A percentile compares a stretch with the other conserved stretches of the same genome.
Conservation (phyloP, 2,113 vertebrate species). For the Mus pahari region DNA sequence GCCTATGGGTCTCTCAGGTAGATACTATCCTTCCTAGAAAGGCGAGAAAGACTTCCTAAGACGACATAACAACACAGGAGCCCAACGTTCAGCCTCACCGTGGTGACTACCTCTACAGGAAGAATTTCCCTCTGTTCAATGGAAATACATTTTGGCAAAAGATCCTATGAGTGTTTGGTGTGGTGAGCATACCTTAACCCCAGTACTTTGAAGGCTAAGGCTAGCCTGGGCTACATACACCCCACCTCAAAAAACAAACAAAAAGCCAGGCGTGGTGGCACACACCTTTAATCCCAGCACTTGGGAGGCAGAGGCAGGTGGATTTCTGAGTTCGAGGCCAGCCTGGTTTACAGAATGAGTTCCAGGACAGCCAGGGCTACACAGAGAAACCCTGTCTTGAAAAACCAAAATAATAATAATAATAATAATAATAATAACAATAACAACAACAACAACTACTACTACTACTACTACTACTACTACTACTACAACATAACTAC, state of each 20-base stretch:
- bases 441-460: too few species aligned
- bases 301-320: too few species aligned
- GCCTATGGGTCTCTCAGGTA: background rate
- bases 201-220: background rate
- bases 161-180: background rate
- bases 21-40: background rate
- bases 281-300: too few species aligned
- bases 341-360: too few species aligned
- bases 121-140: background rate
- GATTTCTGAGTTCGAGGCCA: too few species aligned
- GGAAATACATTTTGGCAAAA: background rate
- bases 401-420: too few species aligned
- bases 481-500: background rate
- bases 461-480: too few species aligned
- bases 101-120: background rate
- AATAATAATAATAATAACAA: too few species aligned
- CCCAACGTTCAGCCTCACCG: background rate
- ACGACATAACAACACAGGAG: background rate
- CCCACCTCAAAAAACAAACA: background rate
- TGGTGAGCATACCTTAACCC: background rate
- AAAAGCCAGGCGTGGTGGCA: too few species aligned
- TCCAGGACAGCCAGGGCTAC: too few species aligned
- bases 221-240: background rate
- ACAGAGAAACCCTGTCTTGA: too few species aligned
- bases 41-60: slow-evolving; percentile 34